These are phyloP conservation scores for Numenius phaeopus DNA, from an alignment of 2,797 vertebrate genomes.

Conservation along the genomic window DNA sequence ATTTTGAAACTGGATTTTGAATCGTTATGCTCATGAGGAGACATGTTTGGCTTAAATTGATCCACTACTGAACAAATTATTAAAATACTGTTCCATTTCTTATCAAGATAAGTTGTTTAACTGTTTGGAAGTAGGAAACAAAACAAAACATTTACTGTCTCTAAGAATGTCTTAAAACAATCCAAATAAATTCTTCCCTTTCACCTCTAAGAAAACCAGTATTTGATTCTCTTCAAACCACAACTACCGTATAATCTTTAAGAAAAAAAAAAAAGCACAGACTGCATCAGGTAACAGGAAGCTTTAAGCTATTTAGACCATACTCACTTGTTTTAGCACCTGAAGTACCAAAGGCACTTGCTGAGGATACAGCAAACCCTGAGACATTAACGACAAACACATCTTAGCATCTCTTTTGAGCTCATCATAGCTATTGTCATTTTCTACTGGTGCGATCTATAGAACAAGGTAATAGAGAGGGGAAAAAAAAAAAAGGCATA, in stretches of 20 bases:
- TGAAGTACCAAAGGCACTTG: conserved; percentile 95
- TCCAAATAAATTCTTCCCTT: background rate
- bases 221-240: background rate
- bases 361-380: conserved; percentile 94
- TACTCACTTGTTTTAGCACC: conserved; percentile 90
- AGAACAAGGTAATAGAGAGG: background rate
- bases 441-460: conserved; percentile 97
- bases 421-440: conserved; percentile 96
- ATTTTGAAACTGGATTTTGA: background rate
- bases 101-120: background rate
- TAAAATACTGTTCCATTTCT: background rate
- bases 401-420: conserved; percentile 97
- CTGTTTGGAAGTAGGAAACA: background rate
- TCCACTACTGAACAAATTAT: background rate
- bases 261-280: background rate
- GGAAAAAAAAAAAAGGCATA: background rate
- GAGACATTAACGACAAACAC: conserved; percentile 96
- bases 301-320: background rate
- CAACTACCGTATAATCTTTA: background rate
- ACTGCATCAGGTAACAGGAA: background rate
- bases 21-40: background rate
- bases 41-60: background rate
- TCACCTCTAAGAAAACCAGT: background rate
- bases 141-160: background rate
- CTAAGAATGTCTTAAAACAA: background rate